These are phyloP conservation scores for Potorous gilbertii DNA, from an alignment of 2,797 vertebrate species.

Conservation along the genomic window DNA sequence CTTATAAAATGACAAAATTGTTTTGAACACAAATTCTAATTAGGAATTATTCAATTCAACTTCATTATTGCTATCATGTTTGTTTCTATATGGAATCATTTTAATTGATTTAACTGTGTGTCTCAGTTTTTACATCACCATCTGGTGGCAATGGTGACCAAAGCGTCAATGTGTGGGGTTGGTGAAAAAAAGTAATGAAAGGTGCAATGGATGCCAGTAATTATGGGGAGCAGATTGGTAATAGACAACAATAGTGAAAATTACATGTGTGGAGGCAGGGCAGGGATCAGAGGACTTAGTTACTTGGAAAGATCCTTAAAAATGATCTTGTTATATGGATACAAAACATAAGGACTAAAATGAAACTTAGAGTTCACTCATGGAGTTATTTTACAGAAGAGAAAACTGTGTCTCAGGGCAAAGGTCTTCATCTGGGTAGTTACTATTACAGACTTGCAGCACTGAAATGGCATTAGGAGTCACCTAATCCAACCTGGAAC, in stretches of 20 bases:
- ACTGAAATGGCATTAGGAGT: not conserved
- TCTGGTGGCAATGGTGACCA: not conserved
- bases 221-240: no score
- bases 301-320: not conserved
- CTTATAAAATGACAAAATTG: conserved; percentile 80
- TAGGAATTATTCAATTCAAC: conserved; percentile 80
- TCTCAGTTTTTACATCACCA: not conserved
- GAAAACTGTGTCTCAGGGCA: not conserved
- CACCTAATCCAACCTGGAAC: not conserved
- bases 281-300: not conserved
- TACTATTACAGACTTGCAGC: not conserved
- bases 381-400: not conserved
- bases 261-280: not conserved
- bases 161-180: not conserved
- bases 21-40: conserved; percentile 76
- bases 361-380: no score
- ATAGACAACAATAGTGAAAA: not conserved
- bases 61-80: conserved; percentile 75
- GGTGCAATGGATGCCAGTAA: not conserved
- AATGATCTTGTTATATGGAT: not conserved
- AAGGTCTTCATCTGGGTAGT: not conserved
- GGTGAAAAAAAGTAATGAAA: not conserved
- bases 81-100: conserved; percentile 55
- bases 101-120: not conserved
- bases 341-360: not conserved